These are phyloP conservation scores for Pangasius mekongensis DNA, from an alignment of 2,797 vertebrate species.

Conservation along the genomic window DNA sequence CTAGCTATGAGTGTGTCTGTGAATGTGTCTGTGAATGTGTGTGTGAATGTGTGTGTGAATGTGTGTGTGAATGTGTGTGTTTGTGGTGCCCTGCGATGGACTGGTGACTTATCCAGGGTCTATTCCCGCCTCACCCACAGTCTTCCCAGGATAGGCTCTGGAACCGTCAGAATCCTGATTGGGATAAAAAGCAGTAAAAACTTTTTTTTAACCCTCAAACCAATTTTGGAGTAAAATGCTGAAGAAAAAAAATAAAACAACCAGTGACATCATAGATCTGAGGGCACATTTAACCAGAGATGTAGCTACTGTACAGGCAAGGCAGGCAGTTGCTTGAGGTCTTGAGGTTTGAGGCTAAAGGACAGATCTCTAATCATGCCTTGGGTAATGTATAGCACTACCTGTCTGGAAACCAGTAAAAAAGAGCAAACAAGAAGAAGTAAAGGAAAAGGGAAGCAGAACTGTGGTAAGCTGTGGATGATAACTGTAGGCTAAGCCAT, in stretches of 20 bases:
- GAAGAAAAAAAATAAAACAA: background rate
- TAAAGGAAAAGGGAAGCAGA: background rate
- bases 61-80: background rate
- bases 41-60: too few species aligned
- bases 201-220: background rate
- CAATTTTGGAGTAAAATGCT: background rate
- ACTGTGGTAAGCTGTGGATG: background rate
- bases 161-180: background rate
- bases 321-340: background rate
- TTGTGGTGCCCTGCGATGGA: background rate
- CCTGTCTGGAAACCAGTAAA: background rate
- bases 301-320: background rate
- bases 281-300: background rate
- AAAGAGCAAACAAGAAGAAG: background rate
- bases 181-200: background rate
- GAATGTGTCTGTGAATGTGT: background rate
- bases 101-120: background rate
- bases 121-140: background rate
- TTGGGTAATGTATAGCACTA: background rate
- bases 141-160: background rate
- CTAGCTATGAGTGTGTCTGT: too few species aligned
- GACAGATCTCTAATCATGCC: background rate
- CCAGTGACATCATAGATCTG: background rate
- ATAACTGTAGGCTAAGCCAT: background rate
- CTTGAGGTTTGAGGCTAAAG: background rate